These are phyloP conservation scores for Daubentonia madagascariensis DNA, from an alignment of 2,113 vertebrate genomes.

Conservation along the genomic window DNA sequence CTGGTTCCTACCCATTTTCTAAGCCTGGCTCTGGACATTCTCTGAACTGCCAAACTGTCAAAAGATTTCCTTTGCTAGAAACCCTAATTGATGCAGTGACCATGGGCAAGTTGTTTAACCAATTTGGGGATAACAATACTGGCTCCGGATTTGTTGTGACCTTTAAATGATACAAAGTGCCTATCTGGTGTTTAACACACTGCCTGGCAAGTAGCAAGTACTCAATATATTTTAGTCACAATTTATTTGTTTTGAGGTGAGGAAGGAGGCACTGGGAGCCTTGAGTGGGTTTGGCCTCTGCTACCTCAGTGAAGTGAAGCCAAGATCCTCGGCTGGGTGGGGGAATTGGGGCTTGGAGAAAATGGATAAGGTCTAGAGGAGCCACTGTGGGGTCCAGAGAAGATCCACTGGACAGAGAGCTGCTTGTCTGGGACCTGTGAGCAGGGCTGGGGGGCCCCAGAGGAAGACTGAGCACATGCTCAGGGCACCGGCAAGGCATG, in stretches of 20 bases:
- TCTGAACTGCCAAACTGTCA: neutral
- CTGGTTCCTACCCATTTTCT: neutral
- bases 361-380: neutral
- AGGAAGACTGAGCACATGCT: neutral
- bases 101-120: neutral
- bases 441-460: neutral
- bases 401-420: neutral
- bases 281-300: neutral
- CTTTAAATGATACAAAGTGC: neutral
- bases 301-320: neutral
- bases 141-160: neutral
- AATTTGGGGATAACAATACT: neutral
- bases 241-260: neutral
- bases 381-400: rapidly evolving
- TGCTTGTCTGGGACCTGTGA: neutral
- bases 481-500: neutral
- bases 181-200: neutral
- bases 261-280: neutral
- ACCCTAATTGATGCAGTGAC: neutral
- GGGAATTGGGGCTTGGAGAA: neutral
- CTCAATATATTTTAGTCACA: neutral
- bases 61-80: neutral
- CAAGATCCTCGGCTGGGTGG: neutral
- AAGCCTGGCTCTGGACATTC: neutral
- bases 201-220: neutral